A percentile compares a stretch with the other conserved stretches of the same genome.
phyloP scores from a whole-genome alignment of 2,888 invertebrate genomes.

The Chironomus tentans region DNA sequence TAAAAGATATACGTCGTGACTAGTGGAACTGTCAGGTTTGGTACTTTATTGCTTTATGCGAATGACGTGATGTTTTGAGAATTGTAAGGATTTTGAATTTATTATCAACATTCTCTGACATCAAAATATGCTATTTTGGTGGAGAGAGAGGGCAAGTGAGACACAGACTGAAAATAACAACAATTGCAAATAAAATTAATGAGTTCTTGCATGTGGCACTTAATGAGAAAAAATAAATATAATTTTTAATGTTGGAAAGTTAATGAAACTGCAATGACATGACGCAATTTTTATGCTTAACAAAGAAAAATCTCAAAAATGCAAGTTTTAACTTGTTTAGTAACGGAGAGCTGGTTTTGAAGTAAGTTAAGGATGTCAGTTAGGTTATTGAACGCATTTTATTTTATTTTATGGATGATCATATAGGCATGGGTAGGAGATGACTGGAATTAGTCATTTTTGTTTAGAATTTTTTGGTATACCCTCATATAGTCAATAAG shows the following conservation, averaged over 20 bases:
- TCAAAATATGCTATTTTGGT: neutral
- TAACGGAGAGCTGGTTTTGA: too few relatives aligned
- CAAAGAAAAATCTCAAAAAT: neutral
- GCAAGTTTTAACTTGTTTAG: too few relatives aligned
- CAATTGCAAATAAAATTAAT: neutral
- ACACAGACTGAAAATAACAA: neutral
- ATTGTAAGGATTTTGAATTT: conserved; percentile 6
- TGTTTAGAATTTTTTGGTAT: too few relatives aligned
- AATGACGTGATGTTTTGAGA: conserved; percentile 8
- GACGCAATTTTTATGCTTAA: neutral
- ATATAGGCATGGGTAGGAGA: too few relatives aligned
- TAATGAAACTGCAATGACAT: conserved; percentile 9
- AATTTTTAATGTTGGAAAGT: too few relatives aligned
- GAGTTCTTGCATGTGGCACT: neutral
- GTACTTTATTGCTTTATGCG: conserved; percentile 1
- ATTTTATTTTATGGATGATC: too few relatives aligned
- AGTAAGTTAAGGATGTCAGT: too few relatives aligned
- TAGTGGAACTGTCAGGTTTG: neutral
- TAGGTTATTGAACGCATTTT: too few relatives aligned
- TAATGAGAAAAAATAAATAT: neutral
- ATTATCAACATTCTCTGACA: neutral
- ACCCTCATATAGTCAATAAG: too few relatives aligned
- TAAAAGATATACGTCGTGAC: neutral
- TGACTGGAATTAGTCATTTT: too few relatives aligned
- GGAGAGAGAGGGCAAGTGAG: neutral